These are phyloP conservation scores for Sarotherodon lohbergeri DNA, from an alignment of 2,113 vertebrate genomes.

Conservation along the genomic window DNA sequence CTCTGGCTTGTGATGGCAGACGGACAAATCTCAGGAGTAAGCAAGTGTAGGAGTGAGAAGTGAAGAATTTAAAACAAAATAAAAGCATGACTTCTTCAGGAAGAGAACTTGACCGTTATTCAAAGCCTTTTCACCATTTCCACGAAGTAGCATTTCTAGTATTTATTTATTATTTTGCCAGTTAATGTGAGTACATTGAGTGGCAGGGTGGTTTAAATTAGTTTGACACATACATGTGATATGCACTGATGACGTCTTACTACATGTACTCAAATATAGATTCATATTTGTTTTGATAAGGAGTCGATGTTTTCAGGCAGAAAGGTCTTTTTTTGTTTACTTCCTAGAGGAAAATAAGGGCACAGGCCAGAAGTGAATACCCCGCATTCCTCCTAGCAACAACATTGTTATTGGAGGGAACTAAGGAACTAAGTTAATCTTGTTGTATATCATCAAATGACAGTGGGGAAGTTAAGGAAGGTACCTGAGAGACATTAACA, in stretches of 20 bases:
- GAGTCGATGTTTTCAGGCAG: not conserved
- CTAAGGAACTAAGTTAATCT: conserved; percentile 23
- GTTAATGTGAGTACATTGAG: not conserved
- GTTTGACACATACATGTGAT: not conserved
- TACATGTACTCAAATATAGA: not conserved
- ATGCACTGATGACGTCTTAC: not conserved
- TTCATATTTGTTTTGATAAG: conserved; percentile 1
- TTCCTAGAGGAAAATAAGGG: not conserved
- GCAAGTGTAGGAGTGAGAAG: conserved; percentile 29
- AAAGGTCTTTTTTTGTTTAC: not conserved
- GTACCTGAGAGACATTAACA: not conserved
- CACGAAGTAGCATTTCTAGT: not conserved
- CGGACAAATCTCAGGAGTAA: conserved; percentile 40
- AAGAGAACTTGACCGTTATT: conserved; percentile 16
- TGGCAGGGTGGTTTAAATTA: not conserved
- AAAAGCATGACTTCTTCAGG: conserved; percentile 1
- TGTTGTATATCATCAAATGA: not conserved
- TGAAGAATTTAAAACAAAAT: conserved; percentile 47
- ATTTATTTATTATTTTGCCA: not conserved
- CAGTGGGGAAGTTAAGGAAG: not conserved
- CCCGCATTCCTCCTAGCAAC: conserved; percentile 24
- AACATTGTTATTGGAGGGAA: conserved; percentile 15
- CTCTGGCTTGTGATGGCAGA: conserved; percentile 49
- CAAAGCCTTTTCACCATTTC: not conserved
- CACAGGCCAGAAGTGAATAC: not conserved